Evolutionary conservation across 2,113 vertebrate species (phyloP).

Genomic region (Chlamydotis undulata): DNA sequence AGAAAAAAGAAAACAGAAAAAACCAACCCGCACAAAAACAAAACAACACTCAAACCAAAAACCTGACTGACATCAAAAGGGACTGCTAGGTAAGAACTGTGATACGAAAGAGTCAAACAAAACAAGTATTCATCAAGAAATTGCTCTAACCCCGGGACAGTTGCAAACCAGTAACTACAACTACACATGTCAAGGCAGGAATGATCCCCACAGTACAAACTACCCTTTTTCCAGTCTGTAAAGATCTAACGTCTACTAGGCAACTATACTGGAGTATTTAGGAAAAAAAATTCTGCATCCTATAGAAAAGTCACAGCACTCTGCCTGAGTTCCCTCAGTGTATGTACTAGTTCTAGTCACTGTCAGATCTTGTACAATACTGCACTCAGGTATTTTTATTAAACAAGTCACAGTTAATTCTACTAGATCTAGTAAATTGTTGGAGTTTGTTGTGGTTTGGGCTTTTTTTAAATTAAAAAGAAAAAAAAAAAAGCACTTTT

Average conservation of each 20-base stretch:
- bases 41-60: neutral
- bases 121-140: neutral
- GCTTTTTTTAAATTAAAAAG: neutral
- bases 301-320: neutral
- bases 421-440: neutral
- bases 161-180: neutral
- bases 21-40: too few relatives aligned
- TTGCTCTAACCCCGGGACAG: neutral
- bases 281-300: neutral
- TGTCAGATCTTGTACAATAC: too few relatives aligned
- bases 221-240: too few relatives aligned
- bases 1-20: too few relatives aligned
- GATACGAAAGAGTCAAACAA: neutral
- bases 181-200: neutral
- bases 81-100: neutral
- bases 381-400: neutral
- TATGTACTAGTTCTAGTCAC: rapidly evolving
- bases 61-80: too few relatives aligned
- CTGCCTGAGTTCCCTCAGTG: too few relatives aligned
- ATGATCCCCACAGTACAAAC: neutral
- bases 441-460: neutral
- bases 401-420: neutral
- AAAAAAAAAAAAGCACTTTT: neutral
- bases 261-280: neutral
- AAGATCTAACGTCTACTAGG: neutral